Conservation (phyloP, 2,113 vertebrate species). For the Rhipidura dahli region DNA sequence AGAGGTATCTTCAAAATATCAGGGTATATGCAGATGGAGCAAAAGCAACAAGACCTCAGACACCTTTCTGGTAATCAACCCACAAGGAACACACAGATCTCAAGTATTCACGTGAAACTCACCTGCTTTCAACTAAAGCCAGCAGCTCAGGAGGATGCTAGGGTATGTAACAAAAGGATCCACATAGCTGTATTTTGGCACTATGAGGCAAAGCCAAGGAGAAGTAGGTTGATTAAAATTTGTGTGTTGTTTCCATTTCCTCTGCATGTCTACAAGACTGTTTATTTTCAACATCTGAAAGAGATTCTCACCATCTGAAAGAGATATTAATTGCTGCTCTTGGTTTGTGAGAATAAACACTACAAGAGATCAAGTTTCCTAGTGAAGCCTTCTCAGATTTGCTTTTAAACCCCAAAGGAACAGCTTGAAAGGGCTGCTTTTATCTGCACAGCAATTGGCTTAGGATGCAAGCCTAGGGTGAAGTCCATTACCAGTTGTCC, state of each 20-base stretch:
- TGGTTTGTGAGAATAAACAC: slow-evolving; percentile 63
- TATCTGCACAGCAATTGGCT: not conserved
- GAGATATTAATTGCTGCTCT: slow-evolving; percentile 60
- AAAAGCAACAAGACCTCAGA: not conserved
- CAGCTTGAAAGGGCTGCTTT: slow-evolving; percentile 31
- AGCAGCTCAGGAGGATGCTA: not conserved
- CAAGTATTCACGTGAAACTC: not conserved
- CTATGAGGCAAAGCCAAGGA: not conserved
- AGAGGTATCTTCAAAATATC: not conserved
- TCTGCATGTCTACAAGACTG: slow-evolving; percentile 56
- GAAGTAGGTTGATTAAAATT: slow-evolving; percentile 52
- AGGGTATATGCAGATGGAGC: not conserved
- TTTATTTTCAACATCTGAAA: slow-evolving; percentile 66
- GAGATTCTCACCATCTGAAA: slow-evolving; percentile 65
- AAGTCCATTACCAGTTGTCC: not conserved
- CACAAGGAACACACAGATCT: not conserved
- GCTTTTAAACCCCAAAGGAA: slow-evolving; percentile 9
- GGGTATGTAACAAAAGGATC: not conserved
- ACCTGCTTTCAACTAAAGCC: not conserved
- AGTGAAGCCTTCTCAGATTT: slow-evolving; percentile 50
- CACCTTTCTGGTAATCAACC: not conserved
- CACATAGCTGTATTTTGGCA: not conserved
- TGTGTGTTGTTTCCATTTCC: slow-evolving; percentile 41
- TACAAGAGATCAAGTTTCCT: slow-evolving; percentile 53
- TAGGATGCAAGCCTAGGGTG: not conserved